Base-by-base conservation (phyloP, 1,140 invertebrate genomes). In the Sitodiplosis mosellana region DNA sequence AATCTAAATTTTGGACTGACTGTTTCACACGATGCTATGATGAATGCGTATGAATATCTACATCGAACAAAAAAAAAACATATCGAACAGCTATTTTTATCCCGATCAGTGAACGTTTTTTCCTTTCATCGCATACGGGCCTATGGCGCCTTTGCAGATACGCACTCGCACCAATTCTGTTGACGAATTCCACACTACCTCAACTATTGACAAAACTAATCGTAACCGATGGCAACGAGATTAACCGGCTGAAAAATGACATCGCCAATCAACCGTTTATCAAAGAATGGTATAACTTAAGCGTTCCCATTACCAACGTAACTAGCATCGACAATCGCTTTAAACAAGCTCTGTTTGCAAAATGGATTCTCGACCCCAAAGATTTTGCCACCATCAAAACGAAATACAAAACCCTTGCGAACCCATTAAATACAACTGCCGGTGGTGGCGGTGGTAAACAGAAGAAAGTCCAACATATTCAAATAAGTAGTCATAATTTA, bases 101-200 rank as follows among this genome's bases (percentile, higher is more conserved):
- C 21, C 70, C 70, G 0, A 63, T 66, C 47, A 73, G 68, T 34
- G 53, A 67, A 7, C 60, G 69, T n/a, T 77, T 71, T 53, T 72
- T 78, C 45, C 63, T 80, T 49, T 66, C 61, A 46, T 75, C 73
- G 48, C 68, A 81, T 49, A 73, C 74, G 8, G 81, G 81, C 0
- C 64, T 85, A 1, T 83, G 81, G 78, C 70, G 73, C 42, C 74
- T 76, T 37, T 85, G 81, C 54, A 57, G 69, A 27, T 61, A 61
- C 18, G 61, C 58, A 12, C 58, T 55, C 12, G 55, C 57, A 18
- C 61, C 61, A 10, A 61, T 57, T 49, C 54, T 60, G 0, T 11
- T 59, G 7, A 51, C 51, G 15, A 59, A 59, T 51, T 54, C 59
- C 22, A 49, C 53, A 44, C 59, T 61, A 11, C 59, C 59, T 2